phyloP scores from a whole-genome alignment of 2,888 invertebrate genomes.

The Agrochola lota region DNA sequence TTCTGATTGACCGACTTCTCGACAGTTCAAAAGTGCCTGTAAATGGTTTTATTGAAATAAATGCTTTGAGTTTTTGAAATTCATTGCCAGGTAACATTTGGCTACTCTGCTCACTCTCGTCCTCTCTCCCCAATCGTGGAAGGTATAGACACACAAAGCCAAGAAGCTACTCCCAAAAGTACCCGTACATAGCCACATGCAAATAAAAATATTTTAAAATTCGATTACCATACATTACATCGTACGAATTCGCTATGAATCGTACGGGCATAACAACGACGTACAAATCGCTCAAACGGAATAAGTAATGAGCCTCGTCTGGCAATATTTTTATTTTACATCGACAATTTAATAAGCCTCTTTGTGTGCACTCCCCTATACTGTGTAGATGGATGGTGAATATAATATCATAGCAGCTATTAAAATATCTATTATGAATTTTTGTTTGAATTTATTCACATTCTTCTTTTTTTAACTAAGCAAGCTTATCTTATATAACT shows the following conservation, averaged over 20 bases:
- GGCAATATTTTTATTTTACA: constrained; percentile 82
- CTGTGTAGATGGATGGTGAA: constrained; percentile 45
- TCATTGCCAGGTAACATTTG: neutral
- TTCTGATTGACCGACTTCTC: neutral
- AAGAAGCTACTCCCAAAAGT: neutral
- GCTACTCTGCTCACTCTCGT: neutral
- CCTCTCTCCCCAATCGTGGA: neutral
- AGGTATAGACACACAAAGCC: neutral
- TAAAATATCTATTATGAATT: constrained; percentile 26
- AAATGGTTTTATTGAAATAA: neutral
- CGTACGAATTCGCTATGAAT: constrained; percentile 49
- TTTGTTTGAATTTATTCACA: constrained; percentile 5
- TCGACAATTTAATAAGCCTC: constrained; percentile 80
- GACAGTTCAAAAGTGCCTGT: too few relatives aligned
- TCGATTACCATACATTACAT: constrained; percentile 62
- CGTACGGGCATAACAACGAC: constrained; percentile 52
- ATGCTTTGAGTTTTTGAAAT: neutral
- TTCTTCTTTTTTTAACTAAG: neutral
- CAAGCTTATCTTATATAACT: neutral
- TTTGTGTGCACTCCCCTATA: constrained; percentile 66
- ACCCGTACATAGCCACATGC: neutral
- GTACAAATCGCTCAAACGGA: constrained; percentile 83
- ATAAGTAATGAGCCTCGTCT: constrained; percentile 82
- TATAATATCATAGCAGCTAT: constrained; percentile 51
- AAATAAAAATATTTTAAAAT: constrained; percentile 51